Percentiles rank a stretch among this genome's conserved stretches.
These are phyloP conservation scores for Ciona savignyi DNA, from an alignment of 23 tunicate species.

Conservation along the genomic window DNA sequence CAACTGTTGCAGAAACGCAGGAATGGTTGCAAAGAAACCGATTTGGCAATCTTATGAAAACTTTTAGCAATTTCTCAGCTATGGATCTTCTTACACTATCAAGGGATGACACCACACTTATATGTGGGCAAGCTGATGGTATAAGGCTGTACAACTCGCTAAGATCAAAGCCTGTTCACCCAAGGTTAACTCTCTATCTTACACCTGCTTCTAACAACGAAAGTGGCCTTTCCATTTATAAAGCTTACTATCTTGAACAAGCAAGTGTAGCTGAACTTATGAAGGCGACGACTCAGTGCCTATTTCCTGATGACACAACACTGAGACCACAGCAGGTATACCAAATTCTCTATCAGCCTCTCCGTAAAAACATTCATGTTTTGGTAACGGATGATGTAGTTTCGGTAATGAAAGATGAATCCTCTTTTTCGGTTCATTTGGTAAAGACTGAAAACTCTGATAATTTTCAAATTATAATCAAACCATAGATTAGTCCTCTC, in stretches of 20 bases:
- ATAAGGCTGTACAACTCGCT: slow-evolving; percentile 81
- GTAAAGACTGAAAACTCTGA: slow-evolving; percentile 53
- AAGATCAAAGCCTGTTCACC: slow-evolving; percentile 51
- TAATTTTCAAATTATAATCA: slow-evolving; percentile 64
- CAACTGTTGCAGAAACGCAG: slow-evolving; percentile 47
- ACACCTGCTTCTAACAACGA: slow-evolving; percentile 39
- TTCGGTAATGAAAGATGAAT: slow-evolving; percentile 71
- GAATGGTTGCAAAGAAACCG: slow-evolving; percentile 84
- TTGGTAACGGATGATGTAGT: slow-evolving; percentile 95
- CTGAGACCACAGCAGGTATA: slow-evolving; percentile 20
- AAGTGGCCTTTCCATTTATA: slow-evolving; percentile 18
- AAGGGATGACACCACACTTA: slow-evolving; percentile 79
- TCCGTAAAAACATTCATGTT: slow-evolving; percentile 67
- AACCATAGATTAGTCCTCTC: slow-evolving; percentile 22
- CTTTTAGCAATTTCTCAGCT: slow-evolving; percentile 60
- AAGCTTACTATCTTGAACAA: slow-evolving; percentile 56
- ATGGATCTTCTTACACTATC: slow-evolving; percentile 70
- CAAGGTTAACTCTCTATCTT: slow-evolving; percentile 65
- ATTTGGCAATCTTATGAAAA: slow-evolving; percentile 45
- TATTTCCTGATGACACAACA: slow-evolving; percentile 30
- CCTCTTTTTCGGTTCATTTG: slow-evolving; percentile 57
- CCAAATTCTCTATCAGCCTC: slow-evolving; percentile 75
- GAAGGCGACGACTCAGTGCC: slow-evolving; percentile 38
- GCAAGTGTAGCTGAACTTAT: slow-evolving; percentile 48
- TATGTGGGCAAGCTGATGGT: slow-evolving; percentile 86